Percentiles rank a stretch among this genome's conserved stretches.
Conservation (phyloP, 2,888 invertebrate genomes). For the Anagyrus pseudococci region DNA sequence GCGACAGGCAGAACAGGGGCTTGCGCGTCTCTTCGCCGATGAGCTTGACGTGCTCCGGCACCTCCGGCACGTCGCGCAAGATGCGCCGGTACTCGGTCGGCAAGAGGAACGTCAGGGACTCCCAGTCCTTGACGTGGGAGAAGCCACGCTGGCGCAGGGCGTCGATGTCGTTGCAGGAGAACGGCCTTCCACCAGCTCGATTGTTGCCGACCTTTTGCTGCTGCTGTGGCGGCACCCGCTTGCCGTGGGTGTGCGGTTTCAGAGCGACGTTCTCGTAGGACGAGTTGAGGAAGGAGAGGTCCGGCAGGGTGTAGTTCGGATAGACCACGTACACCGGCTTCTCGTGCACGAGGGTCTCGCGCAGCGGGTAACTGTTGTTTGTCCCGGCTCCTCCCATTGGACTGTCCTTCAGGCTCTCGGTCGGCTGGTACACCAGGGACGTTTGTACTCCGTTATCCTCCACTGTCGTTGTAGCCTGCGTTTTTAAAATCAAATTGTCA, state of each 20-base stretch:
- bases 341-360: slow-evolving; percentile 53
- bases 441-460: slow-evolving; percentile 59
- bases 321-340: slow-evolving; percentile 89
- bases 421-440: slow-evolving; percentile 54
- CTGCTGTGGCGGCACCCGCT: slow-evolving; percentile 50
- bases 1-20: slow-evolving; percentile 55
- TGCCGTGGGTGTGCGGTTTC: slow-evolving; percentile 71
- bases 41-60: slow-evolving; percentile 70
- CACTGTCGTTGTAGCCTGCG: too few species aligned
- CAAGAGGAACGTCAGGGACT: slow-evolving; percentile 85
- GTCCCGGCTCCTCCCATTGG: slow-evolving; percentile 29
- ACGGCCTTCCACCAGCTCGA: slow-evolving; percentile 66
- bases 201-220: too few species aligned
- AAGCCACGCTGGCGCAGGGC: slow-evolving; percentile 80
- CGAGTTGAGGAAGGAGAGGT: slow-evolving; percentile 77
- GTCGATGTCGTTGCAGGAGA: slow-evolving; percentile 84
- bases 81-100: slow-evolving; percentile 82
- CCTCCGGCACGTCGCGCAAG: slow-evolving; percentile 80
- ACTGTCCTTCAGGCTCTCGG: too few species aligned
- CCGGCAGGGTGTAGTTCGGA: slow-evolving; percentile 89
- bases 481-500: too few species aligned
- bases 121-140: slow-evolving; percentile 91
- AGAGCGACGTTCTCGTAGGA: slow-evolving; percentile 73
- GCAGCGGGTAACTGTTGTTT: slow-evolving; percentile 40
- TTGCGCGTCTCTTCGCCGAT: slow-evolving; percentile 61